Percentiles rank a stretch among this genome's conserved stretches.
These are phyloP conservation scores for Cephonodes hylas DNA, from an alignment of 2,888 invertebrate species.

Conservation along the genomic window DNA sequence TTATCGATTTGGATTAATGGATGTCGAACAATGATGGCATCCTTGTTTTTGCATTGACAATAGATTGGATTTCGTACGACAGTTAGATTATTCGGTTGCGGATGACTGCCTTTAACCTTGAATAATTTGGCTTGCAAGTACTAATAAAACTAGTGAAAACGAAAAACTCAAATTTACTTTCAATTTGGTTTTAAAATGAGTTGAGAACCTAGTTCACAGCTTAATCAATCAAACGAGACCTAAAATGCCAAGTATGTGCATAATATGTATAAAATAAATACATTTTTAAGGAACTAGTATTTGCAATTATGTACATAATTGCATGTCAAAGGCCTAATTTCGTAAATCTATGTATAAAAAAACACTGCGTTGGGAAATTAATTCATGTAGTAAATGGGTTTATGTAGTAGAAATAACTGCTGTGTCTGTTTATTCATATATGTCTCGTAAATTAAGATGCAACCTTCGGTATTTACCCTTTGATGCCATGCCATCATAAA, in stretches of 20 bases:
- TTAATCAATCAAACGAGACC: not conserved
- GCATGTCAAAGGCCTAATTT: no score
- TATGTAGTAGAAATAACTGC: no score
- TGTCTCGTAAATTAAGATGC: no score
- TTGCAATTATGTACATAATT: no score
- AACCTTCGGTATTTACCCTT: no score
- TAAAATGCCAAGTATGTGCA: not conserved
- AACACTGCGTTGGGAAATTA: no score
- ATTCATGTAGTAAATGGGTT: no score
- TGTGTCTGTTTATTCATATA: no score
- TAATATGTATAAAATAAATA: no score
- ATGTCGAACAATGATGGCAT: conserved; percentile 27
- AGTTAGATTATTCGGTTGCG: not conserved
- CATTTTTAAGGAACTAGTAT: no score
- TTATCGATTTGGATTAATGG: conserved; percentile 36
- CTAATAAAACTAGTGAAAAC: not conserved
- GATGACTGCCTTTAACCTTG: conserved; percentile 2
- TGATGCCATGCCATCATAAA: no score
- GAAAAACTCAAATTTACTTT: not conserved
- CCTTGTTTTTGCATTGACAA: conserved; percentile 1
- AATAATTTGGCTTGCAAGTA: not conserved
- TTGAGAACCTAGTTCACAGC: not conserved
- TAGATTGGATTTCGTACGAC: not conserved
- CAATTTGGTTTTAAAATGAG: not conserved
- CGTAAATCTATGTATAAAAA: no score